These are phyloP conservation scores for Ceyx melanurus DNA, from an alignment of 2,113 vertebrate species.

Conservation along the genomic window DNA sequence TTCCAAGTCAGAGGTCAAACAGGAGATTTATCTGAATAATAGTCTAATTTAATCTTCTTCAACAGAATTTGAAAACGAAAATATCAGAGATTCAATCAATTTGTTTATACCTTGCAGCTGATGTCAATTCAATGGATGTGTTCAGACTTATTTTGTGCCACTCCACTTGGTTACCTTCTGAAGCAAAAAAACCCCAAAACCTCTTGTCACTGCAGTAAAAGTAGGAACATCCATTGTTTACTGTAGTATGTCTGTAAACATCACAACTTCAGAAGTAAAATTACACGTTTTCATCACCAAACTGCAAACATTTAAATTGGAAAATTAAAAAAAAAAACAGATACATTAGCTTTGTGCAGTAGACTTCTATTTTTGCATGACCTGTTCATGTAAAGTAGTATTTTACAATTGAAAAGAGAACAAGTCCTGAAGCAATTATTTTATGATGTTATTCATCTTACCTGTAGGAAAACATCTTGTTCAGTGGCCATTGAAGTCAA, in stretches of 20 bases:
- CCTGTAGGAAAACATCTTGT: background rate
- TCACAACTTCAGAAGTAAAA: background rate
- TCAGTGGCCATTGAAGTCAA: background rate
- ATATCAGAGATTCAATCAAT: background rate
- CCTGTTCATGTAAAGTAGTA: background rate
- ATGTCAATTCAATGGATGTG: background rate
- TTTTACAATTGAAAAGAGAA: background rate
- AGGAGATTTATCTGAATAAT: background rate
- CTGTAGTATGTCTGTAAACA: background rate
- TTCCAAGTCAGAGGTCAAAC: background rate
- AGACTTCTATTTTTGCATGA: background rate
- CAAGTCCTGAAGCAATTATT: background rate
- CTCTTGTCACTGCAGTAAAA: background rate
- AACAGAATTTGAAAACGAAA: background rate
- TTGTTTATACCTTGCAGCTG: background rate
- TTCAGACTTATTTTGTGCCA: background rate
- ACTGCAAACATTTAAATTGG: background rate
- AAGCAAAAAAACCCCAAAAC: background rate
- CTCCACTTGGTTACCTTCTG: background rate
- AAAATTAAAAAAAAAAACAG: background rate
- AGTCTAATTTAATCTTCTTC: background rate
- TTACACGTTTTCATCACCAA: background rate
- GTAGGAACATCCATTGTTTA: background rate
- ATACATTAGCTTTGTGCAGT: background rate
- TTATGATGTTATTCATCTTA: background rate